phyloP scores from a whole-genome alignment of 2,113 vertebrate species.

The Bujurquina vittata region DNA sequence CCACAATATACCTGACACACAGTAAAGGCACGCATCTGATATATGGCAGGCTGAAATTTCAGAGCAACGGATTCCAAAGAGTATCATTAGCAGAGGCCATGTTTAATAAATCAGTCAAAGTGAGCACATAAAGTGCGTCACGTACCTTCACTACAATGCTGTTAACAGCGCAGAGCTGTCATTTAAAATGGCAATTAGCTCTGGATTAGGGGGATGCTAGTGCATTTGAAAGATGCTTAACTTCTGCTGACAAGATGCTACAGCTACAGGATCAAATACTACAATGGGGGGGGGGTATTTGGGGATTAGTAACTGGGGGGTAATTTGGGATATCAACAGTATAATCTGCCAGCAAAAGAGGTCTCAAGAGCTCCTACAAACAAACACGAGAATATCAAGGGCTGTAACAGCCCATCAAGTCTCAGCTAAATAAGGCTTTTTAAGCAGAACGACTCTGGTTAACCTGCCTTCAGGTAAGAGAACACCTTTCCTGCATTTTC shows the following conservation, averaged over 20 bases:
- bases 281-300: not conserved
- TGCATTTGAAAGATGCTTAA: not conserved
- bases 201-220: not conserved
- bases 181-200: conserved; percentile 29
- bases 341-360: conserved; percentile 2
- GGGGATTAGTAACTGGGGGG: not conserved
- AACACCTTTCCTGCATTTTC: not conserved
- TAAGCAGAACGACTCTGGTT: not conserved
- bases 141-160: not conserved
- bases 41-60: conserved; percentile 1
- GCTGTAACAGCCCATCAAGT: not conserved
- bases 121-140: conserved; percentile 8
- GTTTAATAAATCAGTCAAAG: conserved; percentile 14
- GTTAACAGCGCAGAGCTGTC: not conserved
- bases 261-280: not conserved
- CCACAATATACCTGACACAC: conserved; percentile 12
- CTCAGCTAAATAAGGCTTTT: conserved; percentile 30
- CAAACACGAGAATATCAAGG: conserved; percentile 12
- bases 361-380: not conserved
- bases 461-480: not conserved
- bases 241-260: conserved; percentile 13
- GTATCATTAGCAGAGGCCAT: conserved; percentile 1
- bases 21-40: conserved; percentile 6
- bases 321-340: conserved; percentile 15
- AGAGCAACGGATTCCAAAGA: not conserved